These are phyloP conservation scores for Rhopalosiphum padi DNA, from an alignment of 1,140 invertebrate genomes.

Conservation along the genomic window DNA sequence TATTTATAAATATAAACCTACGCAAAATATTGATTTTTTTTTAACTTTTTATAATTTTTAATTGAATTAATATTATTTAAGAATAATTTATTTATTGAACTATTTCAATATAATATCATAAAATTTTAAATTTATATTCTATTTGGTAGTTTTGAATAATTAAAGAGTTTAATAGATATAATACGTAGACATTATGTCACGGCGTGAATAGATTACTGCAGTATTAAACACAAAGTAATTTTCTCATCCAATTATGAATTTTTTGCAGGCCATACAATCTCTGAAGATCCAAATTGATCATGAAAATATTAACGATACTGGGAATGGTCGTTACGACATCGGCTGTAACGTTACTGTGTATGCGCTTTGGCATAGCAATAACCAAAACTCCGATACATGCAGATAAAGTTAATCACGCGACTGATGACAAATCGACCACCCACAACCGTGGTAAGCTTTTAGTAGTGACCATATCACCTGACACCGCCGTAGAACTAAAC, in stretches of 20 bases:
- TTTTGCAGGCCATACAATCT: background rate
- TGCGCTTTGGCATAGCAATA: background rate
- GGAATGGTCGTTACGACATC: background rate
- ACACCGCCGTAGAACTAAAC: background rate
- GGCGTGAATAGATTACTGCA: background rate
- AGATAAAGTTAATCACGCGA: background rate
- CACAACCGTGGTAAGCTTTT: background rate
- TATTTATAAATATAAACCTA: background rate
- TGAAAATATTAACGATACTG: background rate
- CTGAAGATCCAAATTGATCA: background rate
- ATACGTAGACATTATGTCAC: fast-evolving
- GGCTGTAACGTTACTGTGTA: background rate
- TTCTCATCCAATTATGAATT: background rate
- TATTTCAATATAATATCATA: background rate
- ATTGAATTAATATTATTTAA: too few species aligned
- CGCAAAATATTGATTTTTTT: too few species aligned
- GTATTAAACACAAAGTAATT: background rate
- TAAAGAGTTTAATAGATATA: background rate
- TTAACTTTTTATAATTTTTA: background rate
- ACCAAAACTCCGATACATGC: background rate
- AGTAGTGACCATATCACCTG: background rate
- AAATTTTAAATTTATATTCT: background rate
- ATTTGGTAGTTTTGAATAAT: background rate
- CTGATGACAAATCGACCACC: background rate
- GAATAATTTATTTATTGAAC: background rate